Percentiles rank a stretch among this genome's conserved stretches.
Evolutionary conservation across 2,888 invertebrate genomes (phyloP).

Genomic region (Masnerella sp.): DNA sequence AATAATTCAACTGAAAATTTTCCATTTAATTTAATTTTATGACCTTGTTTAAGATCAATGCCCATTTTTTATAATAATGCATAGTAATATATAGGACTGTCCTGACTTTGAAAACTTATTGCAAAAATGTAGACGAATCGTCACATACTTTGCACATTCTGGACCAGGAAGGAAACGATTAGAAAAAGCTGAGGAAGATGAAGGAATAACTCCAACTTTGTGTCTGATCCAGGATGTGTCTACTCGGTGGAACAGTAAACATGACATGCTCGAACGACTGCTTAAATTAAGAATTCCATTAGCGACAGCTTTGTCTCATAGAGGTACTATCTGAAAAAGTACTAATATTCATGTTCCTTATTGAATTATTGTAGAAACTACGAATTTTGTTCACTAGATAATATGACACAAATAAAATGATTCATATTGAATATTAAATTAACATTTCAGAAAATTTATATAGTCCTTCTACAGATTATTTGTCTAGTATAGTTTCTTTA

Average conservation of each 20-base stretch:
- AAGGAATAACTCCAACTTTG: not conserved
- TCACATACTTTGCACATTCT: slow-evolving; percentile 10
- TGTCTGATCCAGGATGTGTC: not conserved
- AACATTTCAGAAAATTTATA: too few species aligned
- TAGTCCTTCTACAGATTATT: too few species aligned
- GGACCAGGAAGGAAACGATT: not conserved
- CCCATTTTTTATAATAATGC: too few species aligned
- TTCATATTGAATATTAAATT: too few species aligned
- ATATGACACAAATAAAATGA: too few species aligned
- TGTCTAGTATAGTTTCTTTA: too few species aligned
- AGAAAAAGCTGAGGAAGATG: not conserved
- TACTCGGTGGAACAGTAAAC: not conserved
- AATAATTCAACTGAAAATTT: too few species aligned
- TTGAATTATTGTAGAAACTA: not conserved
- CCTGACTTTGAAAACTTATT: not conserved
- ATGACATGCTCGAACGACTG: slow-evolving; percentile 3
- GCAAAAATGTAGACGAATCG: not conserved
- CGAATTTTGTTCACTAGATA: too few species aligned
- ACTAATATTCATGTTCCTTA: not conserved
- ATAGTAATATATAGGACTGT: not conserved
- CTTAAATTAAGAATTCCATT: not conserved
- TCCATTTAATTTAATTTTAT: too few species aligned
- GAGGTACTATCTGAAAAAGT: not conserved
- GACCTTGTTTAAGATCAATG: too few species aligned
- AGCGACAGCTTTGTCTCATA: not conserved